Evolutionary conservation across 1,140 invertebrate genomes (phyloP), one percentile per base, ranked within the genome.

Genomic region (Heliconius hewitsoni): DNA sequence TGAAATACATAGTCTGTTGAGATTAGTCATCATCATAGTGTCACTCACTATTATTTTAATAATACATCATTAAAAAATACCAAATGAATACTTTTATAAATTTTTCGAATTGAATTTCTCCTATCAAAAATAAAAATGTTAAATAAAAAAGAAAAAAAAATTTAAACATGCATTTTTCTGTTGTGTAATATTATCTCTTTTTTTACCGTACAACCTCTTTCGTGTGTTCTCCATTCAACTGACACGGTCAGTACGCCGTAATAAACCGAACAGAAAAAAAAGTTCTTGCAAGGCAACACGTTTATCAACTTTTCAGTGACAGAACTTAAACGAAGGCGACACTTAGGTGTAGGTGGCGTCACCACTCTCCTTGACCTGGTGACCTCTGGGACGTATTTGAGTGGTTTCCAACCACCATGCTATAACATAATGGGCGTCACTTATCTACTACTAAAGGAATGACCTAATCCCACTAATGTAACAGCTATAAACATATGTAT

Each of bases 341-440:
- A 66, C 60, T 66, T 16, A 18, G 60, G 60, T 30, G 27, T 66
- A 46, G 6, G 6, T 52, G 50, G 57, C 74, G 74, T 75, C 74
- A 75, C 19, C 37, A 27, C n/a, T 16, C 55, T 76, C 74, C 74
- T 76, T 76, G 74, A 76, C 74, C 74, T 50, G 34, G 19, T 76
- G 74, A 76, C 74, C 74, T 70, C 57, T 66, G 57, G n/a, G 30
- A 23, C 34, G 66, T 30, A 66, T 66, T 66, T 27, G 27, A 30
- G 13, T 66, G 23, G 23, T 30, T 13, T 27, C 60, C 60, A 6
- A 66, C 60, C 60, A 66, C 23, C 60, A 66, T 66, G 23, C 27
- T 66, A 66, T 16, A 16, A 46, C 4, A 16, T 66, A 30, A 27
- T 30, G 16, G 42, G 0, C 16, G 55, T 23, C 55, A 60, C 60